Percentiles rank a stretch among this genome's conserved stretches.
Conservation (phyloP, 2,797 vertebrate species). For the Sebastes trivittatus region DNA sequence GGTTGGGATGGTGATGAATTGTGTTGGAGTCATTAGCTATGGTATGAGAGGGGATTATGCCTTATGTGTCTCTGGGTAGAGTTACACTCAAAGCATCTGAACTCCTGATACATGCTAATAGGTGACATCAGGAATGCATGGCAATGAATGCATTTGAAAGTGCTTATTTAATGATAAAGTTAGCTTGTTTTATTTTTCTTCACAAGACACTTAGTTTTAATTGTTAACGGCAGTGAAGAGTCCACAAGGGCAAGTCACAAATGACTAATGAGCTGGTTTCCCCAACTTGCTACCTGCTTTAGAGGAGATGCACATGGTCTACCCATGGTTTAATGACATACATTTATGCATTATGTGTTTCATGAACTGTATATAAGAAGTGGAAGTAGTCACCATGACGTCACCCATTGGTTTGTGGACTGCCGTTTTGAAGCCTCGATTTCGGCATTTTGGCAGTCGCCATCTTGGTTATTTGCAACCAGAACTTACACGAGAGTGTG, state of each 20-base stretch:
- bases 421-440: no score
- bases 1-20: slow-evolving; percentile 30
- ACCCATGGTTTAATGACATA: background rate
- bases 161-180: background rate
- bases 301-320: background rate
- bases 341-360: background rate
- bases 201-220: background rate
- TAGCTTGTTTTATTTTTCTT: background rate
- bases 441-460: no score
- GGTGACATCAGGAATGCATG: background rate
- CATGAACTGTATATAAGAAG: background rate
- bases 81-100: slow-evolving; percentile 1
- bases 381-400: background rate
- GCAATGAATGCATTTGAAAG: background rate
- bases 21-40: slow-evolving; percentile 40
- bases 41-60: slow-evolving; percentile 30
- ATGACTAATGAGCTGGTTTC: background rate
- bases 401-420: no score
- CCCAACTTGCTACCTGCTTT: background rate
- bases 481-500: fast-evolving
- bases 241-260: background rate
- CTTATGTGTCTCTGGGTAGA: slow-evolving; percentile 4
- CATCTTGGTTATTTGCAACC: no score
- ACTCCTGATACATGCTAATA: background rate
- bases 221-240: background rate